phyloP scores from a whole-genome alignment of 2,888 invertebrate species.

The Cantharis rustica region DNA sequence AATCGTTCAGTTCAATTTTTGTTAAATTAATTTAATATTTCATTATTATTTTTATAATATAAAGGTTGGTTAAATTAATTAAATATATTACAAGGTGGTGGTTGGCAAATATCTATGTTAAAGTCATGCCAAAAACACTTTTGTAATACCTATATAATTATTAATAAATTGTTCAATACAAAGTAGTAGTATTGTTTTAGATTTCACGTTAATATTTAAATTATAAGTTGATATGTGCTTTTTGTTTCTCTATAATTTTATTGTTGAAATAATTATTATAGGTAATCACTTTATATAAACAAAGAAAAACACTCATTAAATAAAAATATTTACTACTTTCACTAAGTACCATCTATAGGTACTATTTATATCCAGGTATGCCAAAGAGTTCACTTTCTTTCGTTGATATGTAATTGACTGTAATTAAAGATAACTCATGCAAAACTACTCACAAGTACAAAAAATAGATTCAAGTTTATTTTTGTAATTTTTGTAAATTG shows the following conservation, averaged over 20 bases:
- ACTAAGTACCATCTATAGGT: not conserved
- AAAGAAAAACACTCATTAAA: not conserved
- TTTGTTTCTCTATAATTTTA: not conserved
- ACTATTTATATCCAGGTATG: not conserved
- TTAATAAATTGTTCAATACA: too few relatives aligned
- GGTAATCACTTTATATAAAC: not conserved
- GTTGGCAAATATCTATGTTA: too few relatives aligned
- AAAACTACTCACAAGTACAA: not conserved
- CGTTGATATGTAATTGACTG: not conserved
- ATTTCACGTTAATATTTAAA: not conserved
- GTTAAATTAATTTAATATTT: too few relatives aligned
- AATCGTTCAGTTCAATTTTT: too few relatives aligned
- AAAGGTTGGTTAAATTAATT: too few relatives aligned
- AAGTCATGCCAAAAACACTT: too few relatives aligned
- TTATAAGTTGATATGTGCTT: not conserved
- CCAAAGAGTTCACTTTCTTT: not conserved
- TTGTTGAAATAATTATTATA: not conserved
- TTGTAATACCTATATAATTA: too few relatives aligned
- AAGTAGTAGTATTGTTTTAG: too few relatives aligned
- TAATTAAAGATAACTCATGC: not conserved
- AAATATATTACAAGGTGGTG: too few relatives aligned
- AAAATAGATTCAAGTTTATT: not conserved
- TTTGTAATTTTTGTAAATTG: too few relatives aligned
- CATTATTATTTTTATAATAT: too few relatives aligned
- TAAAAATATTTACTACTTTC: not conserved